A percentile compares a stretch with the other conserved stretches of the same genome.
Conservation (phyloP, 92 coral and sea anemone species). For the Ricordea florida region DNA sequence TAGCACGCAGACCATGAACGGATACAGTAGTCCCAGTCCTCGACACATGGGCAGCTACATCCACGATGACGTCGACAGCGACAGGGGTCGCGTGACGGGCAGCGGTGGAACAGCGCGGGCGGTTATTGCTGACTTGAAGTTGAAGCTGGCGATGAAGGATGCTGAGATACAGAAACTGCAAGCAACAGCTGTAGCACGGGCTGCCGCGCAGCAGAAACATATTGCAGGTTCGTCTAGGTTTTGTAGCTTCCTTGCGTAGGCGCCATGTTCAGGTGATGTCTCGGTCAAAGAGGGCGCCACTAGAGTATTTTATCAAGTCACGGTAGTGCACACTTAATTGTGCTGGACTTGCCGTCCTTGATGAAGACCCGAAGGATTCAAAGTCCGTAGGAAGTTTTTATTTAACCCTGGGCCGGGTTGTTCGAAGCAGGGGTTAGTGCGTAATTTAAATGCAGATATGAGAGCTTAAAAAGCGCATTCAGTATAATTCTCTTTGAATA, state of each 20-base stretch:
- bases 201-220: constrained; percentile 91
- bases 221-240: constrained; percentile 67
- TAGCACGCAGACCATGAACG: constrained; percentile 79
- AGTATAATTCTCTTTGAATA: too few species aligned
- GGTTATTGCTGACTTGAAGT: constrained; percentile 83
- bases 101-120: constrained; percentile 86
- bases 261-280: too few species aligned
- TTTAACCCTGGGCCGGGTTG: too few species aligned
- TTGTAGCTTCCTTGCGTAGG: neutral
- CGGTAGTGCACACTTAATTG: too few species aligned
- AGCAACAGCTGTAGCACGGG: constrained; percentile 89
- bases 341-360: too few species aligned
- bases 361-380: too few species aligned
- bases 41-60: constrained; percentile 77
- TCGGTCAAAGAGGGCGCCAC: too few species aligned
- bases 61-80: constrained; percentile 69
- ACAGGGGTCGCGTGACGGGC: constrained; percentile 63
- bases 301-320: too few species aligned
- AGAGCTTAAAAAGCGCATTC: too few species aligned
- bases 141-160: constrained; percentile 86
- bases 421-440: too few species aligned
- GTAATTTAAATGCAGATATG: too few species aligned
- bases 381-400: too few species aligned
- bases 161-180: constrained; percentile 93
- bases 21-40: constrained; percentile 69